These are phyloP conservation scores for Chromis chromis DNA, from an alignment of 2,797 vertebrate genomes.

Conservation along the genomic window DNA sequence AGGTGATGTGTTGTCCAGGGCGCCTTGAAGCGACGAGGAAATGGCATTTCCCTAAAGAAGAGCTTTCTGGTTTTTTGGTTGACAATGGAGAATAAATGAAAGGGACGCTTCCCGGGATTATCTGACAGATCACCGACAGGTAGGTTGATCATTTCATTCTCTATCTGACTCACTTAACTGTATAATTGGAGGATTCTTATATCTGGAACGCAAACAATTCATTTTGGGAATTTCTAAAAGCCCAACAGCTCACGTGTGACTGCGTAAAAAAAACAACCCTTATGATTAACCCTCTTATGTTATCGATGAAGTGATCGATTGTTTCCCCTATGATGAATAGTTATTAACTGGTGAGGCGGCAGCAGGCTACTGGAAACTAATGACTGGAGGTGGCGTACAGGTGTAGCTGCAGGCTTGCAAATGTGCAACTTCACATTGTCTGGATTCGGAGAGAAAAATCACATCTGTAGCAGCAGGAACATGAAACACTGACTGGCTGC, in stretches of 20 bases:
- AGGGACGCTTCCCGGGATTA: conserved; percentile 78
- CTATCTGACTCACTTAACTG: not conserved
- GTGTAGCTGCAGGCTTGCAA: conserved; percentile 38
- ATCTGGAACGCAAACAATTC: not conserved
- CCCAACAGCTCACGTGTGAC: conserved; percentile 4
- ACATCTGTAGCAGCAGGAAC: conserved; percentile 2
- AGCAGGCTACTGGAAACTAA: conserved; percentile 26
- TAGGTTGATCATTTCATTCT: conserved; percentile 53
- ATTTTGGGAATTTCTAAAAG: not conserved
- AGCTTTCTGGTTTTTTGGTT: conserved; percentile 71
- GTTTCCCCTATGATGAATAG: conserved; percentile 41
- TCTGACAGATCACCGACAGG: conserved; percentile 84
- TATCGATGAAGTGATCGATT: conserved; percentile 36
- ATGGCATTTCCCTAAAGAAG: conserved; percentile 76
- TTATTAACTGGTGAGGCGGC: conserved; percentile 40
- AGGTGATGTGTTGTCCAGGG: conserved; percentile 62
- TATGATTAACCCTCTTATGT: not conserved
- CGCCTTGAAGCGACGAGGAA: conserved; percentile 73
- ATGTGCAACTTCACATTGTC: conserved; percentile 1
- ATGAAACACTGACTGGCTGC: conserved; percentile 3
- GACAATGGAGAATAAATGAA: conserved; percentile 86
- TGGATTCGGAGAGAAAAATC: not conserved
- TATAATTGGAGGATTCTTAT: no score
- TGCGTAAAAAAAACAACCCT: not conserved
- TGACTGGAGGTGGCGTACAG: conserved; percentile 29